Percentiles rank a stretch among this genome's conserved stretches.
phyloP scores from a whole-genome alignment of 1,140 invertebrate genomes.

The Ceratitis capitata region DNA sequence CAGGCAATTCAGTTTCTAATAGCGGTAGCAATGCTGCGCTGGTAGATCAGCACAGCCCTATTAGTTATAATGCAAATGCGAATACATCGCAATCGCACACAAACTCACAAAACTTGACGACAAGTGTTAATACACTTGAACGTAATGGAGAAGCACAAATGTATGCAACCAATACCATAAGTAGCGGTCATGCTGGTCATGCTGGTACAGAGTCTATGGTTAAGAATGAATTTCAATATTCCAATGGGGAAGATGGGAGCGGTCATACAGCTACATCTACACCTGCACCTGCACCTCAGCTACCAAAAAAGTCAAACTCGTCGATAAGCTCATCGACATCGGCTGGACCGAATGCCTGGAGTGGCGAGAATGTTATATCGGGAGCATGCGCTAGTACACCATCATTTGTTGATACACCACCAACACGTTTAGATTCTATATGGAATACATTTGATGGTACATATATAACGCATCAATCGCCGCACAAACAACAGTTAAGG shows the following conservation, averaged over 20 bases:
- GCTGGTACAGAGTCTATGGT: background rate
- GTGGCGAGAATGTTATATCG: constrained; percentile 44
- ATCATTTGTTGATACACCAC: constrained; percentile 45
- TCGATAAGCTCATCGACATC: constrained; percentile 36
- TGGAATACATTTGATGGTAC: constrained; percentile 25
- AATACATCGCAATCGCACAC: constrained; percentile 41
- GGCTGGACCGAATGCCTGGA: constrained; percentile 54
- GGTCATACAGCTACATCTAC: too few species aligned
- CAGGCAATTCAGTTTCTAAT: background rate
- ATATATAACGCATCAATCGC: background rate
- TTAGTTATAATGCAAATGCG: constrained; percentile 1
- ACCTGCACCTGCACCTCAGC: constrained; percentile 46
- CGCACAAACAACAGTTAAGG: constrained; percentile 39
- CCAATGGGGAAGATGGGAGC: constrained; percentile 26
- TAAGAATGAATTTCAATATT: constrained; percentile 30
- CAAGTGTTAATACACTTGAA: constrained; percentile 60
- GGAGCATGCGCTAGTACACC: constrained; percentile 45
- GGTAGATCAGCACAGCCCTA: constrained; percentile 57
- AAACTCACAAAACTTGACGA: constrained; percentile 58
- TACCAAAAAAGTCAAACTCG: constrained; percentile 47
- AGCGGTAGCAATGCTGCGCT: background rate
- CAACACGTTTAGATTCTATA: constrained; percentile 32
- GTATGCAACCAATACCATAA: constrained; percentile 39
- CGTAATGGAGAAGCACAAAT: constrained; percentile 51
- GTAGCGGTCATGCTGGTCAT: background rate